Evolutionary conservation across 2,888 invertebrate species (phyloP).

Genomic region (Caenorhabditis uteleia): DNA sequence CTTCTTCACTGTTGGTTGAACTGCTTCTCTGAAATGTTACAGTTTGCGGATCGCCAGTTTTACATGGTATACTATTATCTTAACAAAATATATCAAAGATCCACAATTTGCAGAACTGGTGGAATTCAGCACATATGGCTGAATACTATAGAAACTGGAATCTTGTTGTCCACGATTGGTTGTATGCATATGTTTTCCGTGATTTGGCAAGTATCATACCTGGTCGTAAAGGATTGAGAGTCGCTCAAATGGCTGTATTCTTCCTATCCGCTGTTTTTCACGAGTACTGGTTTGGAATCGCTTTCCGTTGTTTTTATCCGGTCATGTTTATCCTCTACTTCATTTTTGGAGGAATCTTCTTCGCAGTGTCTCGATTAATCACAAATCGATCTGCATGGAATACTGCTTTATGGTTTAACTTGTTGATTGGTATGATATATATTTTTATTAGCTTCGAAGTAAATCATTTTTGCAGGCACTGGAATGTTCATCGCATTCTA

Average conservation of each 20-base stretch:
- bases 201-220: slow-evolving; percentile 45
- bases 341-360: slow-evolving; percentile 75
- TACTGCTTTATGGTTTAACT: slow-evolving; percentile 83
- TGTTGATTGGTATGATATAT: slow-evolving; percentile 77
- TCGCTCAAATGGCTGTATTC: slow-evolving; percentile 78
- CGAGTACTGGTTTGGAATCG: slow-evolving; percentile 82
- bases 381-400: slow-evolving; percentile 76
- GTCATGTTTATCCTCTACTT: slow-evolving; percentile 82
- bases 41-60: slow-evolving; percentile 85
- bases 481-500: slow-evolving; percentile 68
- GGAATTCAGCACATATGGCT: slow-evolving; percentile 85
- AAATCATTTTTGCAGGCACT: slow-evolving; percentile 43
- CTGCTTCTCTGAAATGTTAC: slow-evolving; percentile 85
- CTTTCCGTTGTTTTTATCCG: slow-evolving; percentile 87
- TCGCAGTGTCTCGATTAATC: slow-evolving; percentile 72
- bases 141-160: slow-evolving; percentile 91
- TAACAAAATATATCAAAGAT: background rate
- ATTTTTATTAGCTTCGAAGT: background rate
- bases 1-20: slow-evolving; percentile 90
- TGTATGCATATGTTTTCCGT: slow-evolving; percentile 80
- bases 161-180: slow-evolving; percentile 90
- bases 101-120: slow-evolving; percentile 81
- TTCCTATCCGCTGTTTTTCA: slow-evolving; percentile 85
- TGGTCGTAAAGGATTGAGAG: slow-evolving; percentile 43
- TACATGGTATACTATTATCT: slow-evolving; percentile 71